Evolutionary conservation across 2,888 invertebrate species (phyloP).

Genomic region (Drosophila barbarae): DNA sequence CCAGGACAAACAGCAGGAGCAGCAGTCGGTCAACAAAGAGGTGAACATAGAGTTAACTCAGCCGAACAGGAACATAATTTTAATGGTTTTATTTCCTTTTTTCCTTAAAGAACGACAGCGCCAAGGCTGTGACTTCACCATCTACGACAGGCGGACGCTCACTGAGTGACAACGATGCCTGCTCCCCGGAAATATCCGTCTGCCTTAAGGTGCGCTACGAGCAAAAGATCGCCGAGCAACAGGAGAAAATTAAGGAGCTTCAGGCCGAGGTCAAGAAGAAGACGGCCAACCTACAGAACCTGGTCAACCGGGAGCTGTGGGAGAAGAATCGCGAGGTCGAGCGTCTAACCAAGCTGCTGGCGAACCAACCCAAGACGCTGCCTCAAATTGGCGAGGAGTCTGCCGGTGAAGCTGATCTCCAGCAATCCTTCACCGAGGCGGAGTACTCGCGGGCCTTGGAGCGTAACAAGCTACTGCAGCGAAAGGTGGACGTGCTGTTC

Average conservation of each 20-base stretch:
- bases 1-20: constrained; percentile 58
- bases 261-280: constrained; percentile 79
- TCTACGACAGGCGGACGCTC: constrained; percentile 57
- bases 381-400: constrained; percentile 52
- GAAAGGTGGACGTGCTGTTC: constrained; percentile 75
- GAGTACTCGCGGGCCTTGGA: constrained; percentile 75
- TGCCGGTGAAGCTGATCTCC: constrained; percentile 53
- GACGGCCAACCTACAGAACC: constrained; percentile 79
- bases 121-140: constrained; percentile 9
- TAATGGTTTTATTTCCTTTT: not conserved
- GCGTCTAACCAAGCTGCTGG: constrained; percentile 79
- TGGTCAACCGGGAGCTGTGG: constrained; percentile 82
- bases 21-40: constrained; percentile 29
- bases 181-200: constrained; percentile 67
- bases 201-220: constrained; percentile 61
- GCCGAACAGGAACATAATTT: not conserved
- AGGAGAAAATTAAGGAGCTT: constrained; percentile 81
- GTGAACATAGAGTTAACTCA: not conserved
- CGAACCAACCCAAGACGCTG: constrained; percentile 42
- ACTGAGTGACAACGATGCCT: constrained; percentile 70
- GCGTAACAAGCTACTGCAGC: constrained; percentile 76
- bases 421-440: constrained; percentile 75
- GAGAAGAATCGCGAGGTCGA: constrained; percentile 82
- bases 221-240: constrained; percentile 79
- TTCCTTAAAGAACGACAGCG: constrained; percentile 37